Evolutionary conservation across 2,888 invertebrate genomes (phyloP), one percentile per base, ranked within the genome.

Genomic region (Megamerina dolium): DNA sequence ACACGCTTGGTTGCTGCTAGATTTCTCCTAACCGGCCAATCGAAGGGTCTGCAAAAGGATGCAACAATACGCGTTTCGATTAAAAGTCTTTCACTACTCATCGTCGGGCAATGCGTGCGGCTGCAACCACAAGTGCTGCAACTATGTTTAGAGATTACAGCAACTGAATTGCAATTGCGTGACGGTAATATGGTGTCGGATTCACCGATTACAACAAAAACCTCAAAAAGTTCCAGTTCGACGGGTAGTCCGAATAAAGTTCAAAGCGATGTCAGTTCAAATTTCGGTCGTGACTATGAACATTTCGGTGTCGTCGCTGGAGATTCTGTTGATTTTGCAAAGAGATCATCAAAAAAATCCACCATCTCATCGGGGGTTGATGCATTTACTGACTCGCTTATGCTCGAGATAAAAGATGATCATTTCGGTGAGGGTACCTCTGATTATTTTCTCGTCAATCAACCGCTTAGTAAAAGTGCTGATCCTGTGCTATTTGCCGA

Each of bases 11-110:
- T 72, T 16, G 57, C 64, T 9, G 66, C 66, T 4, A 64, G 67
- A 23, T 72, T 72, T 49, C 51, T 72, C 37, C 58, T 72, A n/a
- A 58, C 55, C 23, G 70, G 70, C 3, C 55, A 54, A 37, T 64
- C 71, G 20, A 42, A 41, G n/a, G 74, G 75, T 3, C 62, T 84
- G 36, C 80, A 86, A 50, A 73, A 85, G 2, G 94, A 94, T 64
- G 78, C 80, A 66, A 74, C 74, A 17, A 83, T 88, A 26, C 77
- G 95, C 26, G 91, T 96, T 21, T 94, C 94, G 45, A 87, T 93
- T 2, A 94, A 95, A 72, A 84, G 88, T 6, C 78, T 94, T 27
- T 88, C 93, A 0, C 64, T 95, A 16, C 80, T 80, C 41, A 92
- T 91, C 62, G 67, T 95, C 17, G 81, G 84, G 0, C 82, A 83